Conservation (phyloP, 2,888 invertebrate genomes). For the Drosophila phalerata region DNA sequence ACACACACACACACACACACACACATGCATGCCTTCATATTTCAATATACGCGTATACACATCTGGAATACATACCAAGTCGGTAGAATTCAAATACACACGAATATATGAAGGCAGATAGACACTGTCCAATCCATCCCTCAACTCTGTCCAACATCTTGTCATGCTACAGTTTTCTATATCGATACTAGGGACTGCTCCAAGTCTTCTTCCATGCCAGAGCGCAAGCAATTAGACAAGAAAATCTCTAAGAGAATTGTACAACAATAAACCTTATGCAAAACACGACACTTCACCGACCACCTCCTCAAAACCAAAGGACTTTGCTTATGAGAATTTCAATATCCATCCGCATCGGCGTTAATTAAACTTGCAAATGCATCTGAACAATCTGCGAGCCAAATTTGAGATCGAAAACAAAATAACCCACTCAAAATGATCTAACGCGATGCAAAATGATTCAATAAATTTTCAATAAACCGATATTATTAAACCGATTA, state of each 20-base stretch:
- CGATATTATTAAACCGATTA: no score
- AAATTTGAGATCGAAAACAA: neutral
- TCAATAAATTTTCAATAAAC: no score
- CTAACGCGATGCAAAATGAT: no score
- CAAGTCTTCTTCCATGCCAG: conserved; percentile 21
- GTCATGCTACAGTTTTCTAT: conserved; percentile 44
- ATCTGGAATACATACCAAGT: conserved; percentile 36
- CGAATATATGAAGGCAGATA: conserved; percentile 25
- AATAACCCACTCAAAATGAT: neutral
- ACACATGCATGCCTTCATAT: conserved; percentile 37
- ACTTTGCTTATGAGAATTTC: neutral
- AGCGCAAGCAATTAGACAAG: conserved; percentile 55
- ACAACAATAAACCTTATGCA: conserved; percentile 9
- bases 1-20: conserved; percentile 29
- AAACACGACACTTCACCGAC: neutral
- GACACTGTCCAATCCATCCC: conserved; percentile 41
- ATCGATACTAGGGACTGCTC: conserved; percentile 32
- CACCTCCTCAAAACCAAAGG: neutral
- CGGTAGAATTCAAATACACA: conserved; percentile 56
- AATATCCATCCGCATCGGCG: neutral
- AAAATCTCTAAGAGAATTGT: conserved; percentile 7
- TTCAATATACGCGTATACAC: conserved; percentile 30
- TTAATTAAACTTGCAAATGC: conserved; percentile 1
- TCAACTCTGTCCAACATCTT: conserved; percentile 59
- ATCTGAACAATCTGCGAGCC: neutral